Evolutionary conservation across 1,140 invertebrate species (phyloP).

Genomic region (Camponotus vicinus): DNA sequence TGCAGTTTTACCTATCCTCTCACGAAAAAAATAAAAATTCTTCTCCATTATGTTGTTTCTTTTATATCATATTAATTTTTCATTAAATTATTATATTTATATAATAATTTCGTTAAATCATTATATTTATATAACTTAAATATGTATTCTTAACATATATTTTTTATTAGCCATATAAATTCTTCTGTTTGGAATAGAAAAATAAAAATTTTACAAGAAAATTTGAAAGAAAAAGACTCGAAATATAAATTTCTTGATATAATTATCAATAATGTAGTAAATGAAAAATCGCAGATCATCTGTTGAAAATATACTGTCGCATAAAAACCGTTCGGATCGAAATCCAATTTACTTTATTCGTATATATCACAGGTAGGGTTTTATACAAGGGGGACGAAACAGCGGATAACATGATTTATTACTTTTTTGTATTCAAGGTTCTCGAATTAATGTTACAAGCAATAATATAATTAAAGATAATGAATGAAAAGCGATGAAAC

Average conservation of each 20-base stretch:
- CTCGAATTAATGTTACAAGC: constrained; percentile 79
- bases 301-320: not conserved
- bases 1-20: not conserved
- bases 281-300: not conserved
- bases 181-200: not conserved
- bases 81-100: not conserved
- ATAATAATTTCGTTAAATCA: not conserved
- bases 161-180: not conserved
- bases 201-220: not conserved
- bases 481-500: constrained; percentile 79
- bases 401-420: constrained; percentile 77
- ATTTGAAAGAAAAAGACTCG: not conserved
- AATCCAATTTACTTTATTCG: constrained; percentile 35
- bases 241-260: not conserved
- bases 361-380: constrained; percentile 21
- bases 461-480: constrained; percentile 79
- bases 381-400: constrained; percentile 63
- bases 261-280: not conserved
- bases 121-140: not conserved
- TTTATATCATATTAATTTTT: not conserved
- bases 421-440: constrained; percentile 81
- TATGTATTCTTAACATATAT: constrained; percentile 4
- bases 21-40: not conserved
- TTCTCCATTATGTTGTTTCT: not conserved
- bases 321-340: constrained; percentile 17